These are phyloP conservation scores for Cromileptes altivelis DNA, from an alignment of 2,113 vertebrate genomes.

Conservation along the genomic window DNA sequence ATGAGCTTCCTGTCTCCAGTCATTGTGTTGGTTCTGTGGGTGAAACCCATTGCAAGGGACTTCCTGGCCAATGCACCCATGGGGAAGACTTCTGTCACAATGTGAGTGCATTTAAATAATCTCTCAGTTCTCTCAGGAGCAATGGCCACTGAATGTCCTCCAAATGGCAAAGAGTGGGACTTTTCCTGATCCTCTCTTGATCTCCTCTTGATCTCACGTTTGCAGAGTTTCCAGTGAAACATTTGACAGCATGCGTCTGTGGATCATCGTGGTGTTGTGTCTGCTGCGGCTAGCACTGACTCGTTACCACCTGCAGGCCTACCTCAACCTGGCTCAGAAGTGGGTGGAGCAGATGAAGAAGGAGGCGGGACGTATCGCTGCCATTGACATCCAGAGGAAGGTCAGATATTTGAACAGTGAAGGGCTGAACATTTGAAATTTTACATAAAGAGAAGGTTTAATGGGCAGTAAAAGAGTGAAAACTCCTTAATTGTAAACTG, in stretches of 20 bases:
- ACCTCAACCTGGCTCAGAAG: slow-evolving; percentile 91
- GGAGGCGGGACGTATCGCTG: slow-evolving; percentile 91
- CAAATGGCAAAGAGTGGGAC: neutral
- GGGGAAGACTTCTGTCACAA: slow-evolving; percentile 85
- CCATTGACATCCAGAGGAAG: slow-evolving; percentile 93
- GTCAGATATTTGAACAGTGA: slow-evolving; percentile 69
- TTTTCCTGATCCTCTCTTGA: neutral
- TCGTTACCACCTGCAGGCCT: slow-evolving; percentile 94
- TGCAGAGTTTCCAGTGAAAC: slow-evolving; percentile 87
- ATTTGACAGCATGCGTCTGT: slow-evolving; percentile 90
- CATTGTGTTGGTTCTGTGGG: slow-evolving; percentile 90
- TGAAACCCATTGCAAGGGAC: slow-evolving; percentile 92
- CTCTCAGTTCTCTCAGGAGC: neutral
- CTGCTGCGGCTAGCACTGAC: slow-evolving; percentile 86
- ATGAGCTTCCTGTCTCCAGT: slow-evolving; percentile 92
- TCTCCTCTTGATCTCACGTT: neutral
- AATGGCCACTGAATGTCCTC: neutral
- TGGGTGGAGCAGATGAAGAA: slow-evolving; percentile 92
- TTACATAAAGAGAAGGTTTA: neutral
- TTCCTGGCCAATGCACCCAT: slow-evolving; percentile 89
- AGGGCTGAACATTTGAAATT: neutral
- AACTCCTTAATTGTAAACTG: neutral
- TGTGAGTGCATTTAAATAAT: slow-evolving; percentile 83
- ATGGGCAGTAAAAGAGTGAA: neutral
- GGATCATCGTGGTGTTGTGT: slow-evolving; percentile 88